These are phyloP conservation scores for Bombus consobrinus DNA, from an alignment of 1,140 invertebrate genomes.

Conservation along the genomic window DNA sequence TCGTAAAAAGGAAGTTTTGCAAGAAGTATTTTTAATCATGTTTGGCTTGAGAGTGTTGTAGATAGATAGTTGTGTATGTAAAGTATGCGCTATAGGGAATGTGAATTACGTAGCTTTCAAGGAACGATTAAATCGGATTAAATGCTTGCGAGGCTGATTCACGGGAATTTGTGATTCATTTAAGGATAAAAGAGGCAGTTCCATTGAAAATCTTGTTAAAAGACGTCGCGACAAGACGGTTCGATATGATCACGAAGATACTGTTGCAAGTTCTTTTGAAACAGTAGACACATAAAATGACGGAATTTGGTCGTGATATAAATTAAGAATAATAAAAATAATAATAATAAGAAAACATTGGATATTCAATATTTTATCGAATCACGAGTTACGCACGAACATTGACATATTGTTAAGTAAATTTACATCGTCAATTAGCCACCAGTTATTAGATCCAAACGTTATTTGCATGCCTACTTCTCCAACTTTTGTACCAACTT, in stretches of 20 bases:
- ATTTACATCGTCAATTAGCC: too few relatives aligned
- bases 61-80: not conserved
- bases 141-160: not conserved
- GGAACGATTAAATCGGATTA: constrained; percentile 6
- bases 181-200: not conserved
- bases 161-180: not conserved
- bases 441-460: too few relatives aligned
- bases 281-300: not conserved
- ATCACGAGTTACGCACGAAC: not conserved
- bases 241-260: not conserved
- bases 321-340: not conserved
- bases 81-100: not conserved
- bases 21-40: not conserved
- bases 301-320: not conserved
- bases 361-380: not conserved
- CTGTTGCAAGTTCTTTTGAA: not conserved
- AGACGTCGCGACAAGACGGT: not conserved
- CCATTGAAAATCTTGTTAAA: not conserved
- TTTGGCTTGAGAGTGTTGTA: not conserved
- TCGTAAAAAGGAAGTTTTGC: not conserved
- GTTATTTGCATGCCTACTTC: too few relatives aligned
- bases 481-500: too few relatives aligned
- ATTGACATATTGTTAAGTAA: too few relatives aligned
- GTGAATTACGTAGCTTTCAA: not conserved
- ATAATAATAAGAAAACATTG: too few relatives aligned